Evolutionary conservation across 1,140 invertebrate species (phyloP).

Genomic region (Fopius arisanus): DNA sequence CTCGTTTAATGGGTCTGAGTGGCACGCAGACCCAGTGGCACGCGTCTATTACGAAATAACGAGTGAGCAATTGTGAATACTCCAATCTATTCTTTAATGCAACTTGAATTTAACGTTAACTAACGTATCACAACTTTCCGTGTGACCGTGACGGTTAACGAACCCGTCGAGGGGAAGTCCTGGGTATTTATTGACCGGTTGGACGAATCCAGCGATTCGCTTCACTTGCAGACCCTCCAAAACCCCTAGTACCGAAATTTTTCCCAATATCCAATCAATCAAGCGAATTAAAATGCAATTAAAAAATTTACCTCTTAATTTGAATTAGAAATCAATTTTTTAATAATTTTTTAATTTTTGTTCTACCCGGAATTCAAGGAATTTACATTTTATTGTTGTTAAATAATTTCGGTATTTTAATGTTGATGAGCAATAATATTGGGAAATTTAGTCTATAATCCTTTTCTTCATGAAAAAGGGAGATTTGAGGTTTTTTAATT

Average conservation of each 20-base stretch:
- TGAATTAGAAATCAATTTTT: background rate
- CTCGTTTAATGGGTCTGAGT: constrained; percentile 12
- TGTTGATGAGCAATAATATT: too few species aligned
- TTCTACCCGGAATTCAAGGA: too few species aligned
- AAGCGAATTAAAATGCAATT: too few species aligned
- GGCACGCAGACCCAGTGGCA: background rate
- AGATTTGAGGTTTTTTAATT: too few species aligned
- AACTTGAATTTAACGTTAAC: background rate
- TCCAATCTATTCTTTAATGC: background rate
- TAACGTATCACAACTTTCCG: background rate
- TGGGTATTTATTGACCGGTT: constrained; percentile 5
- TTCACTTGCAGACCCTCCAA: background rate
- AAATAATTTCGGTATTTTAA: background rate
- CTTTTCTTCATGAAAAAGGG: too few species aligned
- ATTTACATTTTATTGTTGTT: too few species aligned
- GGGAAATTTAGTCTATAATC: too few species aligned
- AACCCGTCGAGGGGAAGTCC: background rate
- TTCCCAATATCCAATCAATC: too few species aligned
- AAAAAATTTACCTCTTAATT: too few species aligned
- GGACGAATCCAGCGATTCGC: background rate
- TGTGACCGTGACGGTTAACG: constrained; percentile 33
- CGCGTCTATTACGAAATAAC: constrained; percentile 14
- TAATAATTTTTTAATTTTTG: too few species aligned
- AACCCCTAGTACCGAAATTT: too few species aligned
- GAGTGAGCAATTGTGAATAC: background rate